Conservation (phyloP, 2,113 vertebrate species). For the Chamaea fasciata region DNA sequence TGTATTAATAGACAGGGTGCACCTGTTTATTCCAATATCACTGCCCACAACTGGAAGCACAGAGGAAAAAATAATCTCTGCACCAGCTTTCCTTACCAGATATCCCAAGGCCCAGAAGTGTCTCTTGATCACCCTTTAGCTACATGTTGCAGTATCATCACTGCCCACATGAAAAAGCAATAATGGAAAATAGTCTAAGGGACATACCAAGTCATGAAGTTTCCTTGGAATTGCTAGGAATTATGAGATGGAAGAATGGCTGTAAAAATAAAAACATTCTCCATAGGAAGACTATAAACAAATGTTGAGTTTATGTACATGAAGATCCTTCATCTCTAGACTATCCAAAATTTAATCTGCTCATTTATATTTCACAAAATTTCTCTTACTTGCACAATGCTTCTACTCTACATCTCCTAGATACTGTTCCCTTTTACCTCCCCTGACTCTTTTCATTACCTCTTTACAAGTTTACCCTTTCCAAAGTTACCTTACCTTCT, state of each 20-base stretch:
- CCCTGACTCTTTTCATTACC: neutral
- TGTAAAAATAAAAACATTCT: neutral
- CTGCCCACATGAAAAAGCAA: neutral
- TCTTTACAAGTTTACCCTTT: neutral
- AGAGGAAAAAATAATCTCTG: neutral
- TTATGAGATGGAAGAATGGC: neutral
- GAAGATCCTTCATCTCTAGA: neutral
- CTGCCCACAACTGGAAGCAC: neutral
- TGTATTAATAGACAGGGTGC: neutral
- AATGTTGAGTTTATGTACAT: neutral
- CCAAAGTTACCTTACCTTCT: neutral
- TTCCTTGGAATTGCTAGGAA: neutral
- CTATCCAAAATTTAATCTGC: neutral
- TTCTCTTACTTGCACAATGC: neutral
- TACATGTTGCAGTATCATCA: fast-evolving
- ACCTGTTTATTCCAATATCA: neutral
- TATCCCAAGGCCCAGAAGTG: fast-evolving
- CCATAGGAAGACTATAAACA: neutral
- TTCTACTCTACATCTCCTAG: neutral
- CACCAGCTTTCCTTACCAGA: neutral
- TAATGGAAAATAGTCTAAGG: neutral
- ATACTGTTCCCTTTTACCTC: neutral
- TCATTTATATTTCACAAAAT: neutral
- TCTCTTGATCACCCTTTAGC: neutral
- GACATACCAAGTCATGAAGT: neutral